Conservation (phyloP, 2,888 invertebrate species). For the Euzetes globulus region DNA sequence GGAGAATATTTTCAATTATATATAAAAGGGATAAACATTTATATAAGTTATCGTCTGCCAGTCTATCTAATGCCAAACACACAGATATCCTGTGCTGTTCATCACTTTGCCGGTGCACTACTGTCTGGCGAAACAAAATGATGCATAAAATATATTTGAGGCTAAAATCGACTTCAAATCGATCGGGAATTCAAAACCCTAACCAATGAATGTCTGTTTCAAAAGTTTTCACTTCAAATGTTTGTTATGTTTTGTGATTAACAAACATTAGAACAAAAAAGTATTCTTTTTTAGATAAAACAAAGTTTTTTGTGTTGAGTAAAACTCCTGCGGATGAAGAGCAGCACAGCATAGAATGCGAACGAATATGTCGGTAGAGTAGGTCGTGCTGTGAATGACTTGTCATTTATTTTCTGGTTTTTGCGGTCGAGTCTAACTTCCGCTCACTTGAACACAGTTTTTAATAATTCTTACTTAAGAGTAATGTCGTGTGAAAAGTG, state of each 20-base stretch:
- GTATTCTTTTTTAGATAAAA: neutral
- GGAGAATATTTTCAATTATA: conserved; percentile 23
- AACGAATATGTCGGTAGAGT: neutral
- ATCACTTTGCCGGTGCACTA: neutral
- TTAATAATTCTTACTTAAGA: conserved; percentile 24
- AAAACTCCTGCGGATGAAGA: neutral
- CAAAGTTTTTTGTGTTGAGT: neutral
- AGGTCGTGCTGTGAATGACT: conserved; percentile 21
- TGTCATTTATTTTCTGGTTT: conserved; percentile 15
- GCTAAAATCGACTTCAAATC: neutral
- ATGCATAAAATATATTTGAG: conserved; percentile 15
- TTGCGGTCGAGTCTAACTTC: conserved; percentile 24
- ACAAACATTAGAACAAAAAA: neutral
- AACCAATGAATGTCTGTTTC: neutral
- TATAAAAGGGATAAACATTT: conserved; percentile 20
- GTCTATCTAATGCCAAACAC: neutral
- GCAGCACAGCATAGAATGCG: neutral
- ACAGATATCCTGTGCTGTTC: neutral
- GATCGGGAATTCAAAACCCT: neutral
- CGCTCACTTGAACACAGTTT: conserved; percentile 17
- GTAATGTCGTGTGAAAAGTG: conserved; percentile 15
- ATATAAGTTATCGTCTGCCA: conserved; percentile 12
- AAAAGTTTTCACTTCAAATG: neutral
- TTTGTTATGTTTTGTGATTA: neutral
- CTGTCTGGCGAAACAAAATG: conserved; percentile 19